Conservation (phyloP, 2,888 invertebrate species). For the Platynereis dumerilii region DNA sequence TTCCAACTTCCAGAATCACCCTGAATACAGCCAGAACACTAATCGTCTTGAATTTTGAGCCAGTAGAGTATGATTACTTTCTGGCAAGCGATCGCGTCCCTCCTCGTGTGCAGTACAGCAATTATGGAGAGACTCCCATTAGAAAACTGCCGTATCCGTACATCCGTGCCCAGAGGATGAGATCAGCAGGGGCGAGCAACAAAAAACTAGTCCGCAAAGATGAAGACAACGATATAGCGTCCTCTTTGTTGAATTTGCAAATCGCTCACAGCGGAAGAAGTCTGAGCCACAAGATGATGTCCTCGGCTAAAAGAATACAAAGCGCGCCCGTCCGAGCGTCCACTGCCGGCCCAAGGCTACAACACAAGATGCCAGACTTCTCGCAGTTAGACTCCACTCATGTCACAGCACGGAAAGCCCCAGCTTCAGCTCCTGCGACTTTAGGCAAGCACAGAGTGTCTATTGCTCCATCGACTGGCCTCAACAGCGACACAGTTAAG, state of each 20-base stretch:
- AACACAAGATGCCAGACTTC: background rate
- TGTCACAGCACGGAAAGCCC: conserved; percentile 8
- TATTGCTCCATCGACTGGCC: conserved; percentile 8
- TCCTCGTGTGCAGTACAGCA: conserved; percentile 56
- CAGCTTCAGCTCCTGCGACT: conserved; percentile 30
- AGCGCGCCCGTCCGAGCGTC: conserved; percentile 25
- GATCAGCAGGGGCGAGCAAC: conserved; percentile 55
- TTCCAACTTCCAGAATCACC: conserved; percentile 47
- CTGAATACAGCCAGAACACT: conserved; percentile 57
- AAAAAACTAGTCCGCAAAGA: conserved; percentile 47
- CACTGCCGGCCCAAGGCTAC: background rate
- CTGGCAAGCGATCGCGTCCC: conserved; percentile 57
- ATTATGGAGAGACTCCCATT: conserved; percentile 57
- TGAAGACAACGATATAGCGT: conserved; percentile 2
- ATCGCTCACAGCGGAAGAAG: conserved; percentile 56
- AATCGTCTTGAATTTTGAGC: conserved; percentile 61
- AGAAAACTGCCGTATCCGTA: conserved; percentile 57
- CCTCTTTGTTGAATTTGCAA: conserved; percentile 38
- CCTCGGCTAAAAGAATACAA: conserved; percentile 50
- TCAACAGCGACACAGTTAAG: conserved; percentile 17
- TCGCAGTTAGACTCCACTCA: conserved; percentile 10
- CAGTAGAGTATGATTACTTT: conserved; percentile 59
- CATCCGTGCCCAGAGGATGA: conserved; percentile 59
- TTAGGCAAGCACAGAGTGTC: conserved; percentile 25
- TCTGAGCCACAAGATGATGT: conserved; percentile 48